Conservation (phyloP, 2,797 vertebrate genomes). For the Epinephelus awoara region DNA sequence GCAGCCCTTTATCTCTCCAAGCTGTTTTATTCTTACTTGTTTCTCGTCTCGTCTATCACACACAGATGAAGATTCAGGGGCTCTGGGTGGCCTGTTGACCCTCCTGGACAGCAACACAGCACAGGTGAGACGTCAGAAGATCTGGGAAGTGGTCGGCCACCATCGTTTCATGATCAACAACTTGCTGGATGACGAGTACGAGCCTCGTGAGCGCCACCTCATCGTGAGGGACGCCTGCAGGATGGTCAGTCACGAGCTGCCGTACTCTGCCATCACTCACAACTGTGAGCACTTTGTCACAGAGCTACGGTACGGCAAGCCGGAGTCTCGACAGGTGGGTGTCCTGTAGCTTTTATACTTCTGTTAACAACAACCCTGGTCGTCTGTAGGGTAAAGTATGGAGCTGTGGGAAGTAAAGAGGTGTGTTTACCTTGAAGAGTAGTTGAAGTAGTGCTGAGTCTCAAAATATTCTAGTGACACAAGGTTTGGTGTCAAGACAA, state of each 20-base stretch:
- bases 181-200: slow-evolving; percentile 74
- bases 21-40: background rate
- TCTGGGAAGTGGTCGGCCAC: slow-evolving; percentile 70
- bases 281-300: slow-evolving; percentile 91
- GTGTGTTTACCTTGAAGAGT: no score
- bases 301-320: slow-evolving; percentile 81
- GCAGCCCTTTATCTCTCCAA: background rate
- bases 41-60: background rate
- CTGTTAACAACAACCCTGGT: background rate
- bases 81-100: slow-evolving; percentile 58
- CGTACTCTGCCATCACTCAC: slow-evolving; percentile 68
- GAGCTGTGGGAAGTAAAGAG: no score
- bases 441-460: no score
- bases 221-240: slow-evolving; percentile 78
- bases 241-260: slow-evolving; percentile 66
- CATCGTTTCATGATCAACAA: slow-evolving; percentile 82
- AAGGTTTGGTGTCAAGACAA: no score
- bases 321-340: slow-evolving; percentile 84
- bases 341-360: no score
- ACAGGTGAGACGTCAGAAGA: slow-evolving; percentile 77
- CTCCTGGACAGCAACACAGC: slow-evolving; percentile 69
- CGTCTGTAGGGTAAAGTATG: background rate
- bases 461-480: no score
- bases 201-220: slow-evolving; percentile 31
- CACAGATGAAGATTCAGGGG: slow-evolving; percentile 48